Evolutionary conservation across 2,797 vertebrate species (phyloP), one percentile per base, ranked within the genome.

Genomic region (Liparis tanakae): DNA sequence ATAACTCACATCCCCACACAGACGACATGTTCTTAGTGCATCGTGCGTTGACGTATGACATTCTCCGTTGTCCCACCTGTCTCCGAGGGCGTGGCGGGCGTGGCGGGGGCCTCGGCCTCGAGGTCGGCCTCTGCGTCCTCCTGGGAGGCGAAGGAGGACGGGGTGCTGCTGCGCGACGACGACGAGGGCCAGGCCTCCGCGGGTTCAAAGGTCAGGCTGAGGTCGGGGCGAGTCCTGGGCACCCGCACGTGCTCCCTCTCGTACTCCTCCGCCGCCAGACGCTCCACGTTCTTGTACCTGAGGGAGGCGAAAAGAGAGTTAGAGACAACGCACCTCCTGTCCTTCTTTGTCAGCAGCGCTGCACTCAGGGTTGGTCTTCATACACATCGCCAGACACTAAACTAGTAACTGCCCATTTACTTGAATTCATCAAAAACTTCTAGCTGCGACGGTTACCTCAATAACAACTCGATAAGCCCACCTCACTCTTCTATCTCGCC

Each of bases 261-360:
- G 20, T 93, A 97, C n/a, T 97, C 96, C 88, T 98, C 96, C 0
- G 95, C 95, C 6, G 96, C 97, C 89, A 96, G 88, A 55, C 96
- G 95, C 85, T 99, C 97, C 89, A 97, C 95, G 86, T 95, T 96
- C 94, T 97, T 98, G 93, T 98, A 98, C 95, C 97, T 99, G 94
- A 89, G 91, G 10, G 57, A 12, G 44, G n/a, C 1, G 25, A 53
- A 77, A 63, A 33, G 0, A 60, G 10, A 67, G 13, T 44, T 5
- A 20, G 9, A 69, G 51, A 73, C 63, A 80, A 37, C 58, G 46
- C n/a, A 20, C 10, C 25, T 22, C 65, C 69, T 58, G 63, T 72
- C 25, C 54, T 13, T 22, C 14, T 36, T 55, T 65, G 48, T 50
- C 14, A 10, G n/a, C 17, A 30, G 41, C 6, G 22, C 51, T 53